Conservation (phyloP, 1,140 invertebrate species). For the Plutomurus gul region DNA sequence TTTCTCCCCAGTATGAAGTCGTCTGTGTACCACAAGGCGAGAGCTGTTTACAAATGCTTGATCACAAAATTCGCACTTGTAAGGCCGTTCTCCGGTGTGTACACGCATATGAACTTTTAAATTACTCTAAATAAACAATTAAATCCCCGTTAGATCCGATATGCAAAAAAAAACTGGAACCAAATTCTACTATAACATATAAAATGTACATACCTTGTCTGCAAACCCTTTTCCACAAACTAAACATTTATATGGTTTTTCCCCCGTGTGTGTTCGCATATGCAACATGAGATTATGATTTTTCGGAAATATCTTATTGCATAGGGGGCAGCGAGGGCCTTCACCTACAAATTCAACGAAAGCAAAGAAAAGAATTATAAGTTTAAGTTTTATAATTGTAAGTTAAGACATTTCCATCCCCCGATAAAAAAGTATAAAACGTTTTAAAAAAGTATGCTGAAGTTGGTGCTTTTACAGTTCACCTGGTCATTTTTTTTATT, state of each 20-base stretch:
- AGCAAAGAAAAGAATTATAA: background rate
- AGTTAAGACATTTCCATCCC: background rate
- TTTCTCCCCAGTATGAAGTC: slow-evolving; percentile 59
- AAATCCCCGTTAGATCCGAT: background rate
- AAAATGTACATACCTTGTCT: background rate
- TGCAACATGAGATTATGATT: slow-evolving; percentile 70
- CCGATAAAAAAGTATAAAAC: background rate
- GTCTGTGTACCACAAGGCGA: slow-evolving; percentile 47
- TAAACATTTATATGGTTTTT: slow-evolving; percentile 80
- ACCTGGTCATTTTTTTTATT: too few relatives aligned
- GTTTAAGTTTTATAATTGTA: background rate
- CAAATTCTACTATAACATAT: too few relatives aligned
- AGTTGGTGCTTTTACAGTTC: too few relatives aligned
- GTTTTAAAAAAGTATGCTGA: too few relatives aligned
- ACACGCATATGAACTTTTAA: slow-evolving; percentile 51
- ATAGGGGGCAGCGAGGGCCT: slow-evolving; percentile 47
- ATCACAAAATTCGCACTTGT: slow-evolving; percentile 47
- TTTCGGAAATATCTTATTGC: slow-evolving; percentile 51
- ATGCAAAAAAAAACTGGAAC: background rate
- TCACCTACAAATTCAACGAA: slow-evolving; percentile 42
- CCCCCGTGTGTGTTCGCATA: slow-evolving; percentile 69
- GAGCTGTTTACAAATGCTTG: slow-evolving; percentile 48
- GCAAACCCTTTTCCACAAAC: slow-evolving; percentile 68
- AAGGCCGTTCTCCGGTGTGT: slow-evolving; percentile 41
- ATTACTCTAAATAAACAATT: slow-evolving; percentile 40